A percentile compares a stretch with the other conserved stretches of the same genome.
These are phyloP conservation scores for Noctua comes DNA, from an alignment of 2,888 invertebrate species.

Conservation along the genomic window DNA sequence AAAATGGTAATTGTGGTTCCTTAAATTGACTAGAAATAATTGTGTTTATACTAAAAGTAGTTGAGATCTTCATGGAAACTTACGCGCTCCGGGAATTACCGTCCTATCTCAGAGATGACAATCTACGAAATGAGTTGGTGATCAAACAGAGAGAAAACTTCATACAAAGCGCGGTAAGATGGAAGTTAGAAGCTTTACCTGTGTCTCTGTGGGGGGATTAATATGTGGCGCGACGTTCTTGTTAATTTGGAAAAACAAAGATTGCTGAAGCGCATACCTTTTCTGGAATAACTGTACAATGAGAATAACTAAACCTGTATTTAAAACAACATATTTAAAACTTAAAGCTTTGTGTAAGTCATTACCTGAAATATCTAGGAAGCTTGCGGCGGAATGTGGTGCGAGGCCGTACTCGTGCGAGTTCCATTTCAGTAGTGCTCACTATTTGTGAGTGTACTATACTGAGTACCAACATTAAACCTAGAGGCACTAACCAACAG, in stretches of 20 bases:
- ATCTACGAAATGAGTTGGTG: neutral
- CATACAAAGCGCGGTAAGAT: neutral
- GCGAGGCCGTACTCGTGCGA: slow-evolving; percentile 84
- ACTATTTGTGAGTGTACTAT: slow-evolving; percentile 89
- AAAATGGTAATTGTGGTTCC: neutral
- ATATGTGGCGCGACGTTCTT: neutral
- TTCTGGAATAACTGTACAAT: neutral
- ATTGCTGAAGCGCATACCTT: neutral
- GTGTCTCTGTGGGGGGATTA: neutral
- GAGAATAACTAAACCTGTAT: neutral
- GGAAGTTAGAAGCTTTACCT: neutral
- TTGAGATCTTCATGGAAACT: neutral
- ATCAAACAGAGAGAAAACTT: neutral
- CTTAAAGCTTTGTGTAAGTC: neutral
- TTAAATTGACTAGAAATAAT: slow-evolving; percentile 1
- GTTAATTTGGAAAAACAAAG: neutral
- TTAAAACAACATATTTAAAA: neutral
- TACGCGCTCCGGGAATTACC: neutral
- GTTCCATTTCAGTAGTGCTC: slow-evolving; percentile 88
- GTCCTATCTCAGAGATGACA: neutral
- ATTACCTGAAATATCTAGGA: slow-evolving; percentile 85
- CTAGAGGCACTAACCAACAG: slow-evolving; percentile 86
- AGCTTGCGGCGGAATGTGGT: slow-evolving; percentile 82
- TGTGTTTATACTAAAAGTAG: neutral
- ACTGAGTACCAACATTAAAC: slow-evolving; percentile 86